Percentiles rank a stretch among this genome's conserved stretches.
phyloP scores from a whole-genome alignment of 2,113 vertebrate genomes.

The Astur gentilis region DNA sequence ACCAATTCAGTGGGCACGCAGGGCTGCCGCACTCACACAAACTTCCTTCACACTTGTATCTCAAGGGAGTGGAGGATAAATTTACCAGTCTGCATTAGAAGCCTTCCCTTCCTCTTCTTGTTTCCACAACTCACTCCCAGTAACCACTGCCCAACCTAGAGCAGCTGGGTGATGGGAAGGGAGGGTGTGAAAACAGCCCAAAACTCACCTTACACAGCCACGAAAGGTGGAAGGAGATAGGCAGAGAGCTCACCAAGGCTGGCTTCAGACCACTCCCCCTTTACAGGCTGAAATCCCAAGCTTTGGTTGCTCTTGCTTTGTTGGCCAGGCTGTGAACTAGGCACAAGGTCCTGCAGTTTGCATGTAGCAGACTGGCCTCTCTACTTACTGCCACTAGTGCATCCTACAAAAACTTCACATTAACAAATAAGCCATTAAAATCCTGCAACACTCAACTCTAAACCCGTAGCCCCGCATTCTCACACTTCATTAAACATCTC shows the following conservation, averaged over 20 bases:
- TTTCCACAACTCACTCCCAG: neutral
- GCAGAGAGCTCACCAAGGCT: neutral
- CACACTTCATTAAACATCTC: neutral
- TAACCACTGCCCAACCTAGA: neutral
- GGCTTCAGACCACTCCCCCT: neutral
- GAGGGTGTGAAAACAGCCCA: neutral
- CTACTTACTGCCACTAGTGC: neutral
- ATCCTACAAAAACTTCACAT: neutral
- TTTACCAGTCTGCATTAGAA: neutral
- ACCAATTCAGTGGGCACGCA: neutral
- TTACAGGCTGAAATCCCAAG: neutral
- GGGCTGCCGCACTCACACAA: neutral
- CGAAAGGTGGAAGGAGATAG: accelerated
- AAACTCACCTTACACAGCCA: neutral
- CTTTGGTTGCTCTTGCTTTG: neutral
- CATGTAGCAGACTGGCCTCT: neutral
- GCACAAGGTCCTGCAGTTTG: neutral
- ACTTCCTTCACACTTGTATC: neutral
- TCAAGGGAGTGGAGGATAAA: neutral
- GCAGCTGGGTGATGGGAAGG: neutral
- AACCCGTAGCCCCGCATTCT: neutral
- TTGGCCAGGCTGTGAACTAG: neutral
- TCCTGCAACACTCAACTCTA: neutral
- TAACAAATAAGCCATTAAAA: neutral
- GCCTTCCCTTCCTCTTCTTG: neutral